Base-by-base conservation (phyloP, 2,888 invertebrate genomes). In the Chouioia cunea region DNA sequence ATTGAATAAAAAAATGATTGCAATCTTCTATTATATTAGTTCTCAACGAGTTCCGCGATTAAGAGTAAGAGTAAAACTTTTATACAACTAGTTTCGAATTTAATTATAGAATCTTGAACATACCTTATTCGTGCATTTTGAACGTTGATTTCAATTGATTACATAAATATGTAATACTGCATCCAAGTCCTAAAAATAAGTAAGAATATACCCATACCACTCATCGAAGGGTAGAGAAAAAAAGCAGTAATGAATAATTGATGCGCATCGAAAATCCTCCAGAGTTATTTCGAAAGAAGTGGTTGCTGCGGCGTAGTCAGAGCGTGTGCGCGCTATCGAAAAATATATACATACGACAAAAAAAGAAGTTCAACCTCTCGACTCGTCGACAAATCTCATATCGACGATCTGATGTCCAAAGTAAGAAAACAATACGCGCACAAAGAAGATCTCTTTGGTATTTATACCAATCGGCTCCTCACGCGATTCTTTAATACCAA, bases 381-480 rank as follows among this genome's bases (percentile, higher is more conserved):
- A n/a, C n/a, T n/a, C n/a, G n/a, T n/a, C 36, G 27, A 6, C 27
- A 27, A 27, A 27, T 27, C 3, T 15, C 15, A 18, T 53, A 60
- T 53, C 53, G 46, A 10, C 56, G 44, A 48, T 22, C 48, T 46
- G 43, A 50, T 52, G 63, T 52, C 44, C 67, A 50, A 46, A 59
- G 54, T 59, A 59, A 70, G 70, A 59, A 65, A 65, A 70, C 58
- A 70, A 64, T 60, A 50, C 48, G 53, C 48, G 53, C 59, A 46
- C 23, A 48, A 60, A 59, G 65, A 59, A 65, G 65, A 69, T 63
- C 57, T 18, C 56, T 46, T 44, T 20, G 8, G 63, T 62, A 63
- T 62, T 68, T 57, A 50, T 54, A 69, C 63, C 52, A 69, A 69
- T 69, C 58, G 57, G 52, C 23, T 22, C 23, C n/a, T 10, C 4